These are phyloP conservation scores for Serripes groenlandicus DNA, from an alignment of 2,888 invertebrate genomes.

Conservation along the genomic window DNA sequence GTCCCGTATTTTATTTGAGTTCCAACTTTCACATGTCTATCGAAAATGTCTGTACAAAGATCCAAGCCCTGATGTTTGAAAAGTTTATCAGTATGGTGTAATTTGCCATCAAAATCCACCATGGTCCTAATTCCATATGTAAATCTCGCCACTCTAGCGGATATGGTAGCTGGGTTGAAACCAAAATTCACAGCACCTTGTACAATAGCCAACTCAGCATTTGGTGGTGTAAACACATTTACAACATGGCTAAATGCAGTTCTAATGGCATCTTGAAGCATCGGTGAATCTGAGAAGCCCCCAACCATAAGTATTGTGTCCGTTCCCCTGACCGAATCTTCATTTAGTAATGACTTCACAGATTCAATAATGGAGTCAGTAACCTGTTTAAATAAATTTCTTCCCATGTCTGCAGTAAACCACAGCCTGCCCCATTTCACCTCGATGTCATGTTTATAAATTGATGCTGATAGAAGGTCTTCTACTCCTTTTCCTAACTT, in stretches of 20 bases:
- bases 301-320: conserved; percentile 11
- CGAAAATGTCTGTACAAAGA: background rate
- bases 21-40: background rate
- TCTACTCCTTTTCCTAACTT: background rate
- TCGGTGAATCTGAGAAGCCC: conserved; percentile 4
- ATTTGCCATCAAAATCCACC: background rate
- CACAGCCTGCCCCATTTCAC: background rate
- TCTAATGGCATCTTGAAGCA: conserved; percentile 1
- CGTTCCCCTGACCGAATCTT: background rate
- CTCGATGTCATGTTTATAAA: background rate
- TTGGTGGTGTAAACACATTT: background rate
- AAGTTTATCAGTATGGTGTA: background rate
- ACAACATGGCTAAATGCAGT: background rate
- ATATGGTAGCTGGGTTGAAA: background rate
- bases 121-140: background rate
- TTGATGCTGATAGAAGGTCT: background rate
- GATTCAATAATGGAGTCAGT: background rate
- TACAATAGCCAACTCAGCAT: background rate
- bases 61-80: background rate
- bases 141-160: background rate
- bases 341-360: background rate
- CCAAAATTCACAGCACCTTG: conserved; percentile 10
- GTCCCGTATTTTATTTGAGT: background rate
- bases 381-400: background rate
- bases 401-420: background rate